phyloP scores from a whole-genome alignment of 1,140 invertebrate genomes.

The Chrysopa pallens region DNA sequence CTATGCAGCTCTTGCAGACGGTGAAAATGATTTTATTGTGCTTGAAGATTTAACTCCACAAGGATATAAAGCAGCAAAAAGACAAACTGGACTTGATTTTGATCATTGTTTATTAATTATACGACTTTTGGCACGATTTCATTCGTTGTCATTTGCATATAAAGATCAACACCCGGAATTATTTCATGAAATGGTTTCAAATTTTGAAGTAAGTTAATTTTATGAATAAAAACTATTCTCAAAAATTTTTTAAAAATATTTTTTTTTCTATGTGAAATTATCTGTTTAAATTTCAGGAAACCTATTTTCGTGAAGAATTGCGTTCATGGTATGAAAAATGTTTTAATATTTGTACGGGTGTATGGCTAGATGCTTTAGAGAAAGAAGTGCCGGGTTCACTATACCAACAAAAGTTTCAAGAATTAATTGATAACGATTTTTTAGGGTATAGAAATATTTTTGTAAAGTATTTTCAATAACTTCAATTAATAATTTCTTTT shows the following conservation, averaged over 20 bases:
- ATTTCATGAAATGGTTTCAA: constrained; percentile 18
- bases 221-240: too few relatives aligned
- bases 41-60: constrained; percentile 38
- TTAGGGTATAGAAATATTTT: constrained; percentile 15
- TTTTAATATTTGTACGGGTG: constrained; percentile 28
- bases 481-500: too few relatives aligned
- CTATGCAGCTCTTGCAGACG: constrained; percentile 32
- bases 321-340: constrained; percentile 43
- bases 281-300: constrained; percentile 23
- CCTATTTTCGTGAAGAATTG: constrained; percentile 34
- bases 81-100: constrained; percentile 31
- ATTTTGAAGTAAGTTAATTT: too few relatives aligned
- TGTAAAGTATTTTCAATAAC: too few relatives aligned
- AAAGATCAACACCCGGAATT: constrained; percentile 37
- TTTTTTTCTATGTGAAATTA: constrained; percentile 1
- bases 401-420: constrained; percentile 33
- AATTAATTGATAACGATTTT: constrained; percentile 29
- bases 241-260: constrained; percentile 1
- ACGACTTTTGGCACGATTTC: constrained; percentile 41
- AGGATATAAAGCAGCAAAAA: constrained; percentile 27
- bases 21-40: constrained; percentile 41
- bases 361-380: constrained; percentile 39
- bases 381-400: constrained; percentile 35
- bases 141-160: constrained; percentile 46
- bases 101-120: constrained; percentile 31